Evolutionary conservation across 2,797 vertebrate species (phyloP), one percentile per base, ranked within the genome.

Genomic region (Manis crassicaudata): DNA sequence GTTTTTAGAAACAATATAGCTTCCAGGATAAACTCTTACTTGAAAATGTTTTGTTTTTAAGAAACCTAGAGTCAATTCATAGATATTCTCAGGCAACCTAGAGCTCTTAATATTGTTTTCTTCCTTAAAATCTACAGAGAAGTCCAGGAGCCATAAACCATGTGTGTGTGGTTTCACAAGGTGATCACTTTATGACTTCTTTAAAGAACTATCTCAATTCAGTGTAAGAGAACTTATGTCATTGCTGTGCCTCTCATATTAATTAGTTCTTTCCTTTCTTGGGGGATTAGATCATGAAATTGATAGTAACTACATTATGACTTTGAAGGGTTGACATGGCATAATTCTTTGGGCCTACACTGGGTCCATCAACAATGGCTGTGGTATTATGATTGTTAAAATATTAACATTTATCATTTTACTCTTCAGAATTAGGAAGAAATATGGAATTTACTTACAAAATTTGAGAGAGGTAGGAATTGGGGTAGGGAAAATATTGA

Each of bases 1-100:
- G 75, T 75, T 81, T 95, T 75, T 80, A 72, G 76, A 96, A 95
- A 92, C 67, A 80, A 88, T 56, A 83, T 11, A 82, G 58, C 7
- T 58, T 16, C 20, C 17, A 56, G 54, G 60, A 84, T 87, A 80
- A 83, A 92, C 21, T 63, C 27, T 91, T 54, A 40, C 35, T 94
- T 56, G 32, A 56, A 92, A 90, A 94, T 29, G 5, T 35, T 46
- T 77, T 87, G 63, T n/a, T 67, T 85, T 95, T 72, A 97, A 91
- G 82, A 86, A 88, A 75, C 3, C 20, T 50, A 79, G n/a, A 85
- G 35, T 86, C 68, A 93, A 37, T 54, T 92, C 5, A 65, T 85
- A 82, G 7, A 88, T 9, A 27, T 52, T 27, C 6, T 21, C 12
- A 32, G 83, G 23, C 7, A 56, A 68, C 14, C 23, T 21, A 94